These are phyloP conservation scores for Acleris holmiana DNA, from an alignment of 2,888 invertebrate genomes.

Conservation along the genomic window DNA sequence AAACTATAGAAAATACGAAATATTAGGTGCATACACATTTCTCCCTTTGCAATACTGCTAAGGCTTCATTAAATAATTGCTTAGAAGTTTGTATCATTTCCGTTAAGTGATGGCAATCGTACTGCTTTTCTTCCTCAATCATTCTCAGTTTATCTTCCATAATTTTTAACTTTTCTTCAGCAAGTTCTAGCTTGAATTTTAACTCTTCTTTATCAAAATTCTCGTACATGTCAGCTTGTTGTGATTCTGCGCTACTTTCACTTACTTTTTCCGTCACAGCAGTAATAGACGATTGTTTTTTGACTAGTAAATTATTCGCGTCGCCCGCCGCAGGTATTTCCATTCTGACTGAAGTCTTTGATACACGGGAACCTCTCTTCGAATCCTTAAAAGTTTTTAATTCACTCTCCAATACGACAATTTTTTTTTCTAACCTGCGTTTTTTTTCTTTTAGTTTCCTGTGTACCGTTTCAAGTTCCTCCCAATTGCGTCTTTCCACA, in stretches of 20 bases:
- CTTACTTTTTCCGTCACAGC: constrained; percentile 59
- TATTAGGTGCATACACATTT: constrained; percentile 69
- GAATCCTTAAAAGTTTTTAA: constrained; percentile 56
- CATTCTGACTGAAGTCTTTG: constrained; percentile 53
- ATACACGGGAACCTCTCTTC: constrained; percentile 60
- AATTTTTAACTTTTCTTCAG: constrained; percentile 87
- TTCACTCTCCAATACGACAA: constrained; percentile 59
- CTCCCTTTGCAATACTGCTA: constrained; percentile 71
- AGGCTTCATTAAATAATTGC: constrained; percentile 82
- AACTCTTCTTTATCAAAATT: constrained; percentile 69
- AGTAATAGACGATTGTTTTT: constrained; percentile 58
- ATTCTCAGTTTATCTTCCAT: constrained; percentile 86
- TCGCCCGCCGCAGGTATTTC: constrained; percentile 44
- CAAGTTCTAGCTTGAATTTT: constrained; percentile 82
- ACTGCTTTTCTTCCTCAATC: constrained; percentile 85
- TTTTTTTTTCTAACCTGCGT: constrained; percentile 62
- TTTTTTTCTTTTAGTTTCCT: constrained; percentile 84
- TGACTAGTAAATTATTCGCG: constrained; percentile 47
- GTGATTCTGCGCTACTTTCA: constrained; percentile 59
- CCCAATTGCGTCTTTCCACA: constrained; percentile 83
- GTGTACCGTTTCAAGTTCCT: constrained; percentile 82
- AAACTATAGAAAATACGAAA: constrained; percentile 30
- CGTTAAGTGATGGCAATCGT: constrained; percentile 82
- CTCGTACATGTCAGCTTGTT: constrained; percentile 55
- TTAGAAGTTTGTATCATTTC: constrained; percentile 84